Percentiles rank a stretch among this genome's conserved stretches.
Conservation (phyloP, 2,888 invertebrate genomes). For the Volucella bombylans region DNA sequence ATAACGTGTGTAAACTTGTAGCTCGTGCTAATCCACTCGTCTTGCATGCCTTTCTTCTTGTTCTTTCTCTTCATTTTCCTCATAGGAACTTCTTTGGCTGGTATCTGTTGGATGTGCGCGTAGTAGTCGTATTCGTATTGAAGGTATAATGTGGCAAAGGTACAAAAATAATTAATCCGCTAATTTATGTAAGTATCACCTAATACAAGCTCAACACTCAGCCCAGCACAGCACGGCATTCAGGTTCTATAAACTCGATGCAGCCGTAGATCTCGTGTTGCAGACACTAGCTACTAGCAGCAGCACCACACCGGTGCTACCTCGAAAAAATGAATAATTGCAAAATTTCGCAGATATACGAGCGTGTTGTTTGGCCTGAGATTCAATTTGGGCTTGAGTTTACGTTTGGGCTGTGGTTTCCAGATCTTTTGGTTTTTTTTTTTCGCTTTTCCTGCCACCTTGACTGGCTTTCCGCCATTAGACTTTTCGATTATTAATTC, state of each 20-base stretch:
- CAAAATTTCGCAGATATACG: conserved; percentile 70
- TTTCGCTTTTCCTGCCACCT: neutral
- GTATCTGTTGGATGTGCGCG: conserved; percentile 5
- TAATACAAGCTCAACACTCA: conserved; percentile 67
- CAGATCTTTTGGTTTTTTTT: neutral
- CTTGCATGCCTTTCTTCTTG: conserved; percentile 54
- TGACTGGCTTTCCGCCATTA: conserved; percentile 60
- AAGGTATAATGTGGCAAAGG: conserved; percentile 39
- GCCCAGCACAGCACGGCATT: conserved; percentile 18
- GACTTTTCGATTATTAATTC: conserved; percentile 71
- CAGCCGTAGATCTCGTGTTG: conserved; percentile 57
- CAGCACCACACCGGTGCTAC: conserved; percentile 14
- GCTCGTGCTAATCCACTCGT: conserved; percentile 70
- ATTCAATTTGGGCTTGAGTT: neutral
- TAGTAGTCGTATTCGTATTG: too few species aligned
- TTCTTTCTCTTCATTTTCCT: conserved; percentile 1
- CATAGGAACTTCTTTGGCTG: neutral
- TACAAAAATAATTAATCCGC: conserved; percentile 75
- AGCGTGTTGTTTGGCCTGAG: conserved; percentile 55
- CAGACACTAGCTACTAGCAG: conserved; percentile 1
- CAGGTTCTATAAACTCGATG: conserved; percentile 49
- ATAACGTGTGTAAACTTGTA: too few species aligned
- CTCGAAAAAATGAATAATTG: conserved; percentile 64
- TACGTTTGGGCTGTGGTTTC: too few species aligned
- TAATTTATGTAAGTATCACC: conserved; percentile 75